Base-by-base conservation (phyloP, 2,113 vertebrate species). In the Osmerus mordax region DNA sequence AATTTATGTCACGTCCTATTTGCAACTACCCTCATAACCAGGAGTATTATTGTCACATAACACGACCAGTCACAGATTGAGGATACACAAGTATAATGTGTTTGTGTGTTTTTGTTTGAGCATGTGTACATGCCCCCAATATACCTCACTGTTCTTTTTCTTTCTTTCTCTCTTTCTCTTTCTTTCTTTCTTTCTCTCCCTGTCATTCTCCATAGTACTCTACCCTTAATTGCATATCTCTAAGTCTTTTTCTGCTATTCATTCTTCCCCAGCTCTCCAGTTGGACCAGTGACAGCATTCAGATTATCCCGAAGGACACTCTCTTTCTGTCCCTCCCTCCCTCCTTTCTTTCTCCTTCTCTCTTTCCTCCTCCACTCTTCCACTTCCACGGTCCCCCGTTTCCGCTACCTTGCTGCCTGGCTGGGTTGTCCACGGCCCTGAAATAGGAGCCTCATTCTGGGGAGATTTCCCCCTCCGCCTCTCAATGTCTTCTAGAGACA, bases 401-500 rank as follows among this genome's bases (percentile, higher is more conserved):
- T 47, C 41, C 32, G 32, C 7, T 36, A 36, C 32, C 41, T 47
- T 47, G 41, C 41, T 47, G 41, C 41, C 67, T 55, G 15, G 29
- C 67, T 60, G 68, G 74, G 19, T 55, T 73, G 67, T 67, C 36
- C 61, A 64, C 28, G 52, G 25, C 51, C 58, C 55, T 51, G 54
- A 65, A 76, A 70, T 61, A 59, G 66, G 75, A 12, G 56, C 53
- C 18, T 82, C 71, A 90, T 75, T 82, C 60, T 59, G 81, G 62
- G 79, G 63, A 70, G 78, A 73, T 78, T 86, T 80, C 83, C 77
- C 41, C 41, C 41, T 11, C 9, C 41, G 9, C 41, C 41, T 47
- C 76, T 75, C 84, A 82, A 79, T 87, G 87, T 86, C 89, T 79
- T 81, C 82, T 14, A 53, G 74, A 87, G 79, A 90, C 79, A 81